phyloP scores from a whole-genome alignment of 2,888 invertebrate species.

The Suillia variegata region DNA sequence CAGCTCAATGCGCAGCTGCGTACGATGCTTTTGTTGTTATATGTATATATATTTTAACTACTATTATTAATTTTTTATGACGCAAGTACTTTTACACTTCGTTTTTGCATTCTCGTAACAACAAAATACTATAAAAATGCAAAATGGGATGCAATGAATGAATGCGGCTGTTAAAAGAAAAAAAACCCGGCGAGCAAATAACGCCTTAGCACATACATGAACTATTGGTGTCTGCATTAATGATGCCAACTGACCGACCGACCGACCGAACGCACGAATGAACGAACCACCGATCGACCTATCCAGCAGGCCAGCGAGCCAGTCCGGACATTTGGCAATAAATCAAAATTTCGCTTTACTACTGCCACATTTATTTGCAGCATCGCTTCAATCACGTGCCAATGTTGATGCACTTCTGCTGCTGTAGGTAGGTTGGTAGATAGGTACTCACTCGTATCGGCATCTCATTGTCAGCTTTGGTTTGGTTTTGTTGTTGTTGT shows the following conservation, averaged over 20 bases:
- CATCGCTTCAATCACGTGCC: constrained; percentile 26
- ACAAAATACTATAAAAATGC: constrained; percentile 29
- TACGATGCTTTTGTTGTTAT: neutral
- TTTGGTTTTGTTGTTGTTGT: neutral
- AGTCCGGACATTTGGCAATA: constrained; percentile 15
- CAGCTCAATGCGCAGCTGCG: neutral
- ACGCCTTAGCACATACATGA: constrained; percentile 16
- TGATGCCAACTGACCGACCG: too few species aligned
- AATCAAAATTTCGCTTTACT: constrained; percentile 20
- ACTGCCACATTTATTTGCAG: constrained; percentile 14
- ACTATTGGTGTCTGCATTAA: neutral
- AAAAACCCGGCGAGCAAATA: neutral
- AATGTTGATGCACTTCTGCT: neutral
- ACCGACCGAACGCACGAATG: too few species aligned
- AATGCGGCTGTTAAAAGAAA: neutral
- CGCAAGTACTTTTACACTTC: constrained; percentile 49
- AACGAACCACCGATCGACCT: too few species aligned
- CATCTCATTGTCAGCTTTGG: neutral
- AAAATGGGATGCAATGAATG: neutral
- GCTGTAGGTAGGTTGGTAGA: too few species aligned
- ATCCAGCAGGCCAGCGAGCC: too few species aligned
- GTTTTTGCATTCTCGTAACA: constrained; percentile 51
- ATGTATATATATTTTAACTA: constrained; percentile 36
- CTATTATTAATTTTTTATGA: constrained; percentile 42
- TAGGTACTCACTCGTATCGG: too few species aligned